A percentile compares a stretch with the other conserved stretches of the same genome.
phyloP scores from a whole-genome alignment of 2,888 invertebrate species.

The Rhagium mordax region DNA sequence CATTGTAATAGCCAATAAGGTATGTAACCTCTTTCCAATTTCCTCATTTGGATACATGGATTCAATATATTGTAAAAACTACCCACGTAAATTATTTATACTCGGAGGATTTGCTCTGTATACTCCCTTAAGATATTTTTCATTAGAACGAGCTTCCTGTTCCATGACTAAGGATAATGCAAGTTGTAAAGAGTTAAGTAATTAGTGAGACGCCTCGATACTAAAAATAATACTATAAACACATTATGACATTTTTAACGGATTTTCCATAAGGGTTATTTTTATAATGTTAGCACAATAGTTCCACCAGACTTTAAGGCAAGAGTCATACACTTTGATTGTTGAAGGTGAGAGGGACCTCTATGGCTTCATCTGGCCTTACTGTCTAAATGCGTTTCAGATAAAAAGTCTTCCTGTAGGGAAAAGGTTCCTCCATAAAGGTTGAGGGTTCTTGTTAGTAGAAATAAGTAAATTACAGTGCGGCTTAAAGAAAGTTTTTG shows the following conservation, averaged over 20 bases:
- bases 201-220: not conserved
- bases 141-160: too few relatives aligned
- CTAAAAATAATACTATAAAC: not conserved
- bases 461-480: slow-evolving; percentile 5
- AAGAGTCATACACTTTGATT: slow-evolving; percentile 13
- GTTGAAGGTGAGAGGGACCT: slow-evolving; percentile 15
- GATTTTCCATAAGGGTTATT: slow-evolving; percentile 22
- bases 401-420: slow-evolving; percentile 45
- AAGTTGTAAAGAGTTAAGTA: too few relatives aligned
- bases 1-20: too few relatives aligned
- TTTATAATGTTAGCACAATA: not conserved
- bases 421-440: slow-evolving; percentile 39
- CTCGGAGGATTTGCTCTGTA: too few relatives aligned
- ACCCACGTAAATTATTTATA: too few relatives aligned
- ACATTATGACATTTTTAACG: not conserved
- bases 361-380: slow-evolving; percentile 15
- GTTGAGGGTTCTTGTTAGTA: slow-evolving; percentile 12
- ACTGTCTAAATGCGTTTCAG: slow-evolving; percentile 30
- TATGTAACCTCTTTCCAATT: too few relatives aligned
- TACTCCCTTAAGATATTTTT: too few relatives aligned
- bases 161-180: too few relatives aligned
- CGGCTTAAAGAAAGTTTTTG: slow-evolving; percentile 26
- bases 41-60: too few relatives aligned
- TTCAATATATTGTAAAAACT: too few relatives aligned
- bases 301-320: slow-evolving; percentile 10